Base-by-base conservation (phyloP, 2,797 vertebrate genomes). In the Myotis vivesi region DNA sequence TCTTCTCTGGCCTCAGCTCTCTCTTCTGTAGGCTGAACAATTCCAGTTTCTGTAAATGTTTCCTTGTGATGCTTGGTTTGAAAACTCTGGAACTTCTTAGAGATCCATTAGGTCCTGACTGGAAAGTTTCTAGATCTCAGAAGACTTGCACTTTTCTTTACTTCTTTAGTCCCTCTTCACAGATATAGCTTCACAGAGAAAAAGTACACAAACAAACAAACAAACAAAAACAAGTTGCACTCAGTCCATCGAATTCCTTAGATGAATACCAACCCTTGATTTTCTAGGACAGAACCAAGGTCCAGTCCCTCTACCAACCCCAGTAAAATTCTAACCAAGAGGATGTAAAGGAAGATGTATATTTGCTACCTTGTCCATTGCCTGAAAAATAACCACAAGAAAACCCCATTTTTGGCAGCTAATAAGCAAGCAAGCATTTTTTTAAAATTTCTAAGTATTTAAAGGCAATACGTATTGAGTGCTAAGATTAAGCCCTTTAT, bases 71-170 rank as follows among this genome's bases (percentile, higher is more conserved):
- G 12, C 23, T 36, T 72, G 28, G 95, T 92, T 94, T 62, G 23
- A 95, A 96, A 94, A 93, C n/a, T 83, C 79, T 83, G 28, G 6
- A 94, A 92, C 12, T 77, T 90, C 49, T 86, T 91, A 75, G 49
- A 76, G 33, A 82, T 69, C 25, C 9, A 53, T 17, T 77, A 57
- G 44, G 8, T 64, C 23, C 38, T 46, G n/a, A 73, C 4, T 82
- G 19, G 57, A 22, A 89, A 79, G n/a, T 87, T 95, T 96, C 51
- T 82, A 81, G n/a, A 64, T 49, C 16, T 12, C 49, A 89, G 77
- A 81, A 62, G 28, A 90, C 49, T 84, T 89, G 3, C 19, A 41
- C 49, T 85, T 72, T 66, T 68, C 79, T 91, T 87, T 49, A 72
- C 64, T 94, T 94, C 36, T 89, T 30, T 86, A 55, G 49, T 79